Base-by-base conservation (phyloP, 1,140 invertebrate genomes). In the Drosophila ohnishii region DNA sequence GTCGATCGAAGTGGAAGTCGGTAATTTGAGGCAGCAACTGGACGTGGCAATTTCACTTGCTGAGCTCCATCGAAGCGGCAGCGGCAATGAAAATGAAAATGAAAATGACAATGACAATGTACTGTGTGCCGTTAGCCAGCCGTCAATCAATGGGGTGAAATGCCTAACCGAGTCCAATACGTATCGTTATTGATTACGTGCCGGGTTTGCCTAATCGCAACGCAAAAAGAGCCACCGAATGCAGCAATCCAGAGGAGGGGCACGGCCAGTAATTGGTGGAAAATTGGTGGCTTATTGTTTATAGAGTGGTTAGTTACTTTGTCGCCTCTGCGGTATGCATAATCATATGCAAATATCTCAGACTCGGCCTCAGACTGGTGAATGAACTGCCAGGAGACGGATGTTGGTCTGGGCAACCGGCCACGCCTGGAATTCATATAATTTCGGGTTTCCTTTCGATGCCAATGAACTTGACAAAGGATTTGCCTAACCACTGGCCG, bases 151-250 rank as follows among this genome's bases (percentile, higher is more conserved):
- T 48, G 64, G 64, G 69, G 79, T 88, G 83, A 88, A 88, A 87
- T 75, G 62, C 67, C 70, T 60, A 59, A 56, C 57, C 60, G 57
- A 66, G 22, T 60, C 42, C 62, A 67, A 76, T 75, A 64, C 60
- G 61, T 65, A 65, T 44, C 47, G 60, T 83, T 76, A 87, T 87
- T 64, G 83, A 88, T 86, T 87, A 86, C 82, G 82, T 86, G 82
- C 82, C 55, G 67, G 63, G 84, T 65, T 83, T 87, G 80, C 62
- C 65, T 70, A 88, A 86, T 76, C 62, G 42, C 65, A 51, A 51
- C 55, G 40, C 44, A 55, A 59, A 40, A 59, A 37, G 44, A 60
- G 57, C 37, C 51, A 25, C 35, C 34, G 51, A 55, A 25, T 55
- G 51, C 51, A 55, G 32, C 53, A 40, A 50, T 35, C 19, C 37